Evolutionary conservation across 2,797 vertebrate genomes (phyloP).

Genomic region (Kryptolebias ocellatus): DNA sequence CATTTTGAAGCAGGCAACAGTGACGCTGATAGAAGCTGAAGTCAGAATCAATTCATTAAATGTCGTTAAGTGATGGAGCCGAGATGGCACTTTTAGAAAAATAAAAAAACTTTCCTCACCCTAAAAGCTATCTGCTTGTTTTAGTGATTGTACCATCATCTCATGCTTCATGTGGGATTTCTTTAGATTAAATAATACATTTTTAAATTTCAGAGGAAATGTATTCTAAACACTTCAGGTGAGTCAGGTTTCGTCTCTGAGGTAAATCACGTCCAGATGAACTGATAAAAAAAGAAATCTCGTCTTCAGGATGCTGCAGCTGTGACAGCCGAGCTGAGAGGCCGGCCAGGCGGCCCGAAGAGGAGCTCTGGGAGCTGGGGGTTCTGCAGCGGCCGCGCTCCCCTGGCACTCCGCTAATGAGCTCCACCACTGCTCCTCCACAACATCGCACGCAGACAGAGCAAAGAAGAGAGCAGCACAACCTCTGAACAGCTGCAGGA

Average conservation of each 20-base stretch:
- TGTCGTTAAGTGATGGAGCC: constrained; percentile 8
- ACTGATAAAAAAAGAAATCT: neutral
- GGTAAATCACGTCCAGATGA: neutral
- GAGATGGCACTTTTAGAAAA: neutral
- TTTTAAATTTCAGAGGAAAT: too few species aligned
- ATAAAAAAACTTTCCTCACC: neutral
- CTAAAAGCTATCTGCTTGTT: neutral
- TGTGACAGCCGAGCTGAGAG: constrained; percentile 65
- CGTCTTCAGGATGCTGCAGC: constrained; percentile 11
- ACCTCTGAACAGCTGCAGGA: constrained; percentile 34
- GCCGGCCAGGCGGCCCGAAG: constrained; percentile 65
- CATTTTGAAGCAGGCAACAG: constrained; percentile 13
- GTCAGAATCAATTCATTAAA: constrained; percentile 17
- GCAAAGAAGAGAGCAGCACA: constrained; percentile 11
- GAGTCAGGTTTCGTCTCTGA: too few species aligned
- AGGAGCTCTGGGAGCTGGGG: constrained; percentile 56
- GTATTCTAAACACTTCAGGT: too few species aligned
- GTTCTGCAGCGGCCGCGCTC: constrained; percentile 50
- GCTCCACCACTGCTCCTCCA: constrained; percentile 67
- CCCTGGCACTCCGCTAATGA: constrained; percentile 74
- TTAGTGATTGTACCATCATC: neutral
- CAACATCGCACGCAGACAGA: constrained; percentile 58
- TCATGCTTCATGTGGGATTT: too few species aligned
- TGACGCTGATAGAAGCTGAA: constrained; percentile 17
- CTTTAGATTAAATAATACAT: too few species aligned